Evolutionary conservation across 2,113 vertebrate genomes (phyloP).

Genomic region (Laticauda colubrina): DNA sequence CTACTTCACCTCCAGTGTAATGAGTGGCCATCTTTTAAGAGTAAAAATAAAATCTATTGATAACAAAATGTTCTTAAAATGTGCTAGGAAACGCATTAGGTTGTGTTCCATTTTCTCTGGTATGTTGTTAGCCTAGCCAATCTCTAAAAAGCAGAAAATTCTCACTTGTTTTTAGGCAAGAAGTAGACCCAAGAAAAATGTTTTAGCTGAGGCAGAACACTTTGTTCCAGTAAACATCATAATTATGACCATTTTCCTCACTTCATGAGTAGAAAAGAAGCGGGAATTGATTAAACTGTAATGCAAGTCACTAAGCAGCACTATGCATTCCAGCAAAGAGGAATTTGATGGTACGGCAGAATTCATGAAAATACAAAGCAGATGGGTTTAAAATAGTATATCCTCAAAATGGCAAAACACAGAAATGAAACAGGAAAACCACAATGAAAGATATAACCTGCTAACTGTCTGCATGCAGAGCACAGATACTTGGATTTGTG

Average conservation of each 20-base stretch:
- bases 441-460: neutral
- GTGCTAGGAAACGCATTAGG: neutral
- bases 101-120: neutral
- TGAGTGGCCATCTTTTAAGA: neutral
- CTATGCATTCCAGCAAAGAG: slow-evolving; percentile 30
- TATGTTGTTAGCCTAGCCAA: neutral
- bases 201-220: neutral
- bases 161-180: neutral
- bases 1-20: neutral
- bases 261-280: slow-evolving; percentile 11
- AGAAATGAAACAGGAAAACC: neutral
- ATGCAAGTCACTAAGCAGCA: neutral
- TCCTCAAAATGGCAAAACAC: slow-evolving; percentile 6
- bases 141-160: neutral
- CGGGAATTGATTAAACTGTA: slow-evolving; percentile 43
- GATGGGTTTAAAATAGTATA: slow-evolving; percentile 25
- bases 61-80: neutral
- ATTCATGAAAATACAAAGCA: slow-evolving; percentile 54
- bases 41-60: neutral
- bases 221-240: slow-evolving; percentile 35
- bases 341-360: slow-evolving; percentile 32
- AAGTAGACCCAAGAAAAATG: slow-evolving; percentile 23
- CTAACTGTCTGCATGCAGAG: neutral
- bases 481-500: neutral
- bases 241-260: slow-evolving; percentile 5